Conservation (phyloP, 2,797 vertebrate genomes). For the Rhodeus uyekii region DNA sequence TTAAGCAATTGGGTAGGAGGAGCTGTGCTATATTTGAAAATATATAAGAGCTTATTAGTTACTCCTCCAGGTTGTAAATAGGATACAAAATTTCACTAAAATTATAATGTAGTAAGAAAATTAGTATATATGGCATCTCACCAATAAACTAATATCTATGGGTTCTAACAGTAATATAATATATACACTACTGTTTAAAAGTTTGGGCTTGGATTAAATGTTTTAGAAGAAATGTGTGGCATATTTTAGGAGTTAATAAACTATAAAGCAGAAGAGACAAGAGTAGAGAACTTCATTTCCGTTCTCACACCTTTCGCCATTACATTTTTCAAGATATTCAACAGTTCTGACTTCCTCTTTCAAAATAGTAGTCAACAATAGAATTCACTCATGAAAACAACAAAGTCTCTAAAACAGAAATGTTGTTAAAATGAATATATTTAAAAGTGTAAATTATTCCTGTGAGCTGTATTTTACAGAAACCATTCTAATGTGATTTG, state of each 20-base stretch:
- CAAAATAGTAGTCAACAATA: not conserved
- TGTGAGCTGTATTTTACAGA: too few relatives aligned
- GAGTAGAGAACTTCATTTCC: not conserved
- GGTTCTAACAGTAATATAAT: not conserved
- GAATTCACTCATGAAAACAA: too few relatives aligned
- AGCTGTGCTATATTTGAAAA: not conserved
- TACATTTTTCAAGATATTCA: not conserved
- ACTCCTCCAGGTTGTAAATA: not conserved
- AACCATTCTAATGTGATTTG: too few relatives aligned
- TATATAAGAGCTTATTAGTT: not conserved
- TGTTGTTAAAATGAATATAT: too few relatives aligned
- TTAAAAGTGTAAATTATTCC: too few relatives aligned
- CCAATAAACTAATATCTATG: not conserved
- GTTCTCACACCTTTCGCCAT: not conserved
- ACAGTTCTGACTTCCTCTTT: not conserved
- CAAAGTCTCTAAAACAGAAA: too few relatives aligned
- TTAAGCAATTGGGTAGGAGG: slow-evolving; percentile 21
- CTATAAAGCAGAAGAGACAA: not conserved
- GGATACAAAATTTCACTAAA: not conserved
- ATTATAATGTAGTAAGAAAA: not conserved
- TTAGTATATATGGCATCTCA: not conserved
- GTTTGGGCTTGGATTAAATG: not conserved
- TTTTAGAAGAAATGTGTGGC: not conserved
- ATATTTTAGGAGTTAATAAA: not conserved
- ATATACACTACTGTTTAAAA: not conserved